Conservation (phyloP, 2,113 vertebrate species). For the Indicator indicator region DNA sequence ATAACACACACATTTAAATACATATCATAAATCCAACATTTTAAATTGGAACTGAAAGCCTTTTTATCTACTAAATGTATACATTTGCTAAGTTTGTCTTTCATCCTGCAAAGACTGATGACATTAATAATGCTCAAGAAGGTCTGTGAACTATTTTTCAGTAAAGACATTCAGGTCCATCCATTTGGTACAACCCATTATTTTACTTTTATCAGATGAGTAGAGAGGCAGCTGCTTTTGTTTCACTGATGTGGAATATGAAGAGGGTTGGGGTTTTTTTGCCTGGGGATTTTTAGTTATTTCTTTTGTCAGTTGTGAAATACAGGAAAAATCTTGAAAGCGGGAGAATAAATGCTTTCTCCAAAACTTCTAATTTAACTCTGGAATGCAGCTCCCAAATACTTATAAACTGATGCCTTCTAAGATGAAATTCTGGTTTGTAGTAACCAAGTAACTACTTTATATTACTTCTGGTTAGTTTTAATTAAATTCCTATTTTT, state of each 20-base stretch:
- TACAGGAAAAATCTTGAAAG: neutral
- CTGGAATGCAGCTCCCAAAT: neutral
- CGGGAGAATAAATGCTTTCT: neutral
- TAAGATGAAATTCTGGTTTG: neutral
- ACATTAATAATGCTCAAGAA: neutral
- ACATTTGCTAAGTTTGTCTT: neutral
- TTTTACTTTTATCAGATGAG: neutral
- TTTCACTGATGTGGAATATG: neutral
- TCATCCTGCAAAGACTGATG: neutral
- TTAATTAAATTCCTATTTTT: neutral
- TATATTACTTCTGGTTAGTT: neutral
- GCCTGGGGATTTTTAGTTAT: neutral
- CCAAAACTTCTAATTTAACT: neutral
- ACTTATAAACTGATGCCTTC: neutral
- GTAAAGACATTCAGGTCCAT: neutral
- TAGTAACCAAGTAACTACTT: neutral
- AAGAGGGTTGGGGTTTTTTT: neutral
- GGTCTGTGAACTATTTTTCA: neutral
- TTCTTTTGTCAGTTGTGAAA: neutral
- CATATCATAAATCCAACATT: neutral
- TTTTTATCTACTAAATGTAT: neutral
- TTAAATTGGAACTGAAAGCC: neutral
- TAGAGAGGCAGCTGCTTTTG: neutral
- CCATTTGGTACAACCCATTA: neutral
- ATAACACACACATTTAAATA: neutral